phyloP scores from a whole-genome alignment of 1,140 invertebrate genomes.

The Papilio dardanus region DNA sequence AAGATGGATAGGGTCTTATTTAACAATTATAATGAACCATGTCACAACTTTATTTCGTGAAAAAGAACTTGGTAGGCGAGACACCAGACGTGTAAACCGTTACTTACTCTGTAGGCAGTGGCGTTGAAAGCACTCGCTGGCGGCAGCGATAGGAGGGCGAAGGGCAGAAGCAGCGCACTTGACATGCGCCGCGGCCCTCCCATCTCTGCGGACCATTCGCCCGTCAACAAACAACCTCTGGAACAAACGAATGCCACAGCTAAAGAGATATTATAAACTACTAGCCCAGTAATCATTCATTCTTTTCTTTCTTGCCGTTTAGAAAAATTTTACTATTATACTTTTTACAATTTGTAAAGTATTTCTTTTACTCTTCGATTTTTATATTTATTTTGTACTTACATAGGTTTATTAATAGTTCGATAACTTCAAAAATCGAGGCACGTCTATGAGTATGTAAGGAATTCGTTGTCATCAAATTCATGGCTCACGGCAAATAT shows the following conservation, averaged over 20 bases:
- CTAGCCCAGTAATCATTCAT: too few species aligned
- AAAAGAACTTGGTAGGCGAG: not conserved
- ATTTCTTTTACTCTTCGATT: too few species aligned
- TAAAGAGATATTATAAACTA: too few species aligned
- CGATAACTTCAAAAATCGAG: not conserved
- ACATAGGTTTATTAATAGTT: not conserved
- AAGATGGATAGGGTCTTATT: not conserved
- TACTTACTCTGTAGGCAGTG: conserved; percentile 69
- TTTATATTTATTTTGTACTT: not conserved
- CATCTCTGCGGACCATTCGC: conserved; percentile 76
- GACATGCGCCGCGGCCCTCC: conserved; percentile 77
- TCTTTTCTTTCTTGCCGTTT: too few species aligned
- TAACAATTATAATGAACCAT: not conserved
- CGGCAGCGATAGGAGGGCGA: conserved; percentile 67
- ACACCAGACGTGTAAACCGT: not conserved
- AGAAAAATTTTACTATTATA: too few species aligned
- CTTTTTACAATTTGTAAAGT: too few species aligned
- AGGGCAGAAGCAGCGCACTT: conserved; percentile 75
- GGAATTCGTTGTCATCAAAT: conserved; percentile 1
- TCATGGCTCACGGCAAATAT: not conserved
- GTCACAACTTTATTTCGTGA: too few species aligned
- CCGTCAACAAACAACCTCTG: conserved; percentile 58
- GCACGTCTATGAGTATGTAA: not conserved
- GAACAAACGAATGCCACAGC: conserved; percentile 28
- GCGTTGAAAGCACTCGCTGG: conserved; percentile 58